Evolutionary conservation across 2,797 vertebrate species (phyloP).

Genomic region (Botia almorhae): DNA sequence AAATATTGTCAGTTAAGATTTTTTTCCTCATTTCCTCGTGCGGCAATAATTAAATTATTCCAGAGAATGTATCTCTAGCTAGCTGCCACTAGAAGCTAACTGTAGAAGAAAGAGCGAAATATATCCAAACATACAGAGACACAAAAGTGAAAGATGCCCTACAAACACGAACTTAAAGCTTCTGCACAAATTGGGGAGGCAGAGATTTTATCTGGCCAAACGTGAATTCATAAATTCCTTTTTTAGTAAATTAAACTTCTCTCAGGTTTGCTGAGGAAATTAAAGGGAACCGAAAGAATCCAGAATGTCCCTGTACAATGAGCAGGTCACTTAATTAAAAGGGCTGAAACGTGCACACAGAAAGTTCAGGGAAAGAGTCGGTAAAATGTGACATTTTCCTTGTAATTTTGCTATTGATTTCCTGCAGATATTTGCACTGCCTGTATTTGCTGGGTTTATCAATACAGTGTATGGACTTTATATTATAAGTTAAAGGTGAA

Average conservation of each 20-base stretch:
- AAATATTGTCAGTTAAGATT: not conserved
- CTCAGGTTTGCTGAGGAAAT: constrained; percentile 7
- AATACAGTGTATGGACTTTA: not conserved
- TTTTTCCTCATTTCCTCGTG: not conserved
- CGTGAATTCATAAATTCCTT: not conserved
- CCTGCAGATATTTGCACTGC: not conserved
- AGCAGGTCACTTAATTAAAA: constrained; percentile 33
- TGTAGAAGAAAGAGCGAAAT: constrained; percentile 2
- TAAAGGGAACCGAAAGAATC: constrained; percentile 1
- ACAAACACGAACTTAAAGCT: constrained; percentile 18
- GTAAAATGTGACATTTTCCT: constrained; percentile 30
- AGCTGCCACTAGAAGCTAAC: constrained; percentile 17
- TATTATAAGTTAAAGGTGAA: not conserved
- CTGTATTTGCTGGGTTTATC: not conserved
- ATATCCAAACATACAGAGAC: not conserved
- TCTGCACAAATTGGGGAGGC: constrained; percentile 1
- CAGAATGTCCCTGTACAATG: not conserved
- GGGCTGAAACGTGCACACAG: constrained; percentile 11
- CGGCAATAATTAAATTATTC: too few relatives aligned
- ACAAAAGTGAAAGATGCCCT: constrained; percentile 8
- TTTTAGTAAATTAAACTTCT: not conserved
- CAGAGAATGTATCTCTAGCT: not conserved
- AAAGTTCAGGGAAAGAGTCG: constrained; percentile 20
- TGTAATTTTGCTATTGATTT: constrained; percentile 25
- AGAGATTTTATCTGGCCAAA: too few relatives aligned